These are phyloP conservation scores for Catharus bicknelli DNA, from an alignment of 2,113 vertebrate species.

Conservation along the genomic window DNA sequence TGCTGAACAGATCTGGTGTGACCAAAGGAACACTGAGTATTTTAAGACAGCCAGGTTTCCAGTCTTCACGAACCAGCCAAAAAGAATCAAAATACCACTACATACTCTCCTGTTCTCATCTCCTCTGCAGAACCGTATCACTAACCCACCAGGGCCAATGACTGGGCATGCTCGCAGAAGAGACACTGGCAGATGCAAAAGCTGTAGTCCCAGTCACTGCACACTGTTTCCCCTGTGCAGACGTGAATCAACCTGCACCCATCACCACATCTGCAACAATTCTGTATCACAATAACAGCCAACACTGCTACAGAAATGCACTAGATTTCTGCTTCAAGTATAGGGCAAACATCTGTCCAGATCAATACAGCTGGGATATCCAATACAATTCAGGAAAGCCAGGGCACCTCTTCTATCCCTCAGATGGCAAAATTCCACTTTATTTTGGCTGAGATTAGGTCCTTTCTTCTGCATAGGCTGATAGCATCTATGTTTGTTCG, in stretches of 20 bases:
- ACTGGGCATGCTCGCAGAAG: background rate
- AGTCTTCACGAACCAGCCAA: background rate
- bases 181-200: background rate
- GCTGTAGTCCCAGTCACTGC: background rate
- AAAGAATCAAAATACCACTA: background rate
- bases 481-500: background rate
- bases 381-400: background rate
- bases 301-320: background rate
- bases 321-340: background rate
- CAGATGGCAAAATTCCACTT: background rate
- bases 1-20: background rate
- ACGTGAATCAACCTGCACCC: accelerated
- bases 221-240: too few relatives aligned
- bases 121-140: background rate
- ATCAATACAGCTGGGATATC: background rate
- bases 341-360: background rate
- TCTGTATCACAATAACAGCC: background rate
- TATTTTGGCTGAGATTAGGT: background rate
- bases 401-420: background rate
- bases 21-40: background rate
- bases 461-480: background rate
- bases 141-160: background rate
- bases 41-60: background rate
- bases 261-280: background rate
- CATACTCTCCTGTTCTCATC: background rate